phyloP scores from a whole-genome alignment of 2,888 invertebrate species.

The Griposia aprilina region DNA sequence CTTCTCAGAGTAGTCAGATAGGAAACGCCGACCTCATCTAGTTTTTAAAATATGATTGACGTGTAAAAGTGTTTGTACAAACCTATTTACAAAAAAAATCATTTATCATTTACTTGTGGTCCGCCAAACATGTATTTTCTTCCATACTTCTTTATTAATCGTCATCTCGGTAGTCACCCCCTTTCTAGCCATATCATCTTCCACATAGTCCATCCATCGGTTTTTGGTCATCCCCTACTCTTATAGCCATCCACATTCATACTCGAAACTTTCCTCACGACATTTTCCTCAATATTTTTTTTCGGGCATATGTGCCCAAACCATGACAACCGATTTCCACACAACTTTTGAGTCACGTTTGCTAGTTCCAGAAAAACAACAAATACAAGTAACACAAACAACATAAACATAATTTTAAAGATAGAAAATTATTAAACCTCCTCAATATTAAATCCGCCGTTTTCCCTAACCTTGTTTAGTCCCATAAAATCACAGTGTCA shows the following conservation, averaged over 20 bases:
- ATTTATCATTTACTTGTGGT: no score
- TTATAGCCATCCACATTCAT: not conserved
- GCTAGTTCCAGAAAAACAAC: not conserved
- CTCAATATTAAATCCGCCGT: not conserved
- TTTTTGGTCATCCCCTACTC: not conserved
- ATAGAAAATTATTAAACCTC: not conserved
- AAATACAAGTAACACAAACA: not conserved
- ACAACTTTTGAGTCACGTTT: not conserved
- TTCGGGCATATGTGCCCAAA: not conserved
- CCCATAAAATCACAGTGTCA: slow-evolving; percentile 26
- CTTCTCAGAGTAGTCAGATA: no score
- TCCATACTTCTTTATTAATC: not conserved
- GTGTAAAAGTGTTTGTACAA: no score
- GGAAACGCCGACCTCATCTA: no score
- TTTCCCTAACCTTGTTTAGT: slow-evolving; percentile 7
- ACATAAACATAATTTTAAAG: not conserved
- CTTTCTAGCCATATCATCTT: not conserved
- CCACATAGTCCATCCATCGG: not conserved
- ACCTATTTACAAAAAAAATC: no score
- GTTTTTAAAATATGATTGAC: no score
- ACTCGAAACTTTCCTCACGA: not conserved
- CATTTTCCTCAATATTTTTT: no score
- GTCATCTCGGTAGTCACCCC: not conserved
- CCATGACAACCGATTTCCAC: not conserved
- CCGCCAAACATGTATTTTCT: no score